phyloP scores from a whole-genome alignment of 1,140 invertebrate genomes.

The Steinernema feltiae region DNA sequence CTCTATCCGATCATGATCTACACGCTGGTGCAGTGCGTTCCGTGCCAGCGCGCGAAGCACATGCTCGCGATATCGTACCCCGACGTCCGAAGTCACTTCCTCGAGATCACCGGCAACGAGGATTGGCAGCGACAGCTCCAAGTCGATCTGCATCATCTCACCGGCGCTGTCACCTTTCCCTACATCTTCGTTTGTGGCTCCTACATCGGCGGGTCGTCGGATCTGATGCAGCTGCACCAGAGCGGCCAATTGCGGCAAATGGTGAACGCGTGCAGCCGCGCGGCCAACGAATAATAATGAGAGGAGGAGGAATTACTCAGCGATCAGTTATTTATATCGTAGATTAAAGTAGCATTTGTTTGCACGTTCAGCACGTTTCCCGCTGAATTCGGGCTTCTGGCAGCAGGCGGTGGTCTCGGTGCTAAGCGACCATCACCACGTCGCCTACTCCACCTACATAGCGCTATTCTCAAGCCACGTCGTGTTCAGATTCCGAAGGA shows the following conservation, averaged over 20 bases:
- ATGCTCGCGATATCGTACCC: slow-evolving; percentile 28
- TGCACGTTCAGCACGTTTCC: too few relatives aligned
- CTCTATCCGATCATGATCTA: slow-evolving; percentile 37
- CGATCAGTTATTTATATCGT: not conserved
- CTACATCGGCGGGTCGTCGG: slow-evolving; percentile 52
- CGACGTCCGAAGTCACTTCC: slow-evolving; percentile 28
- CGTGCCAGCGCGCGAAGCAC: slow-evolving; percentile 35
- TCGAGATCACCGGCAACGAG: slow-evolving; percentile 43
- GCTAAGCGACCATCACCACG: too few relatives aligned
- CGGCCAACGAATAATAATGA: not conserved
- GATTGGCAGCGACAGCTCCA: slow-evolving; percentile 30
- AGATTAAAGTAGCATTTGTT: too few relatives aligned
- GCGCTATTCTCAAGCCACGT: too few relatives aligned
- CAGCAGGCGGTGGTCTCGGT: too few relatives aligned
- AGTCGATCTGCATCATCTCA: slow-evolving; percentile 54
- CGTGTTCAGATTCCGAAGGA: too few relatives aligned
- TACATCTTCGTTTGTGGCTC: slow-evolving; percentile 56
- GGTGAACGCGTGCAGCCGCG: slow-evolving; percentile 26
- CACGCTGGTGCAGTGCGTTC: slow-evolving; percentile 34
- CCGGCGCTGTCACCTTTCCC: slow-evolving; percentile 54
- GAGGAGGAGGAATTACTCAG: not conserved
- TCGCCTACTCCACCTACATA: too few relatives aligned
- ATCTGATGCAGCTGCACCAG: slow-evolving; percentile 57
- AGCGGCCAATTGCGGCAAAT: slow-evolving; percentile 50
- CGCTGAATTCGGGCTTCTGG: too few relatives aligned